Base-by-base conservation (phyloP, 2,113 vertebrate genomes). In the Okapia johnstoni region DNA sequence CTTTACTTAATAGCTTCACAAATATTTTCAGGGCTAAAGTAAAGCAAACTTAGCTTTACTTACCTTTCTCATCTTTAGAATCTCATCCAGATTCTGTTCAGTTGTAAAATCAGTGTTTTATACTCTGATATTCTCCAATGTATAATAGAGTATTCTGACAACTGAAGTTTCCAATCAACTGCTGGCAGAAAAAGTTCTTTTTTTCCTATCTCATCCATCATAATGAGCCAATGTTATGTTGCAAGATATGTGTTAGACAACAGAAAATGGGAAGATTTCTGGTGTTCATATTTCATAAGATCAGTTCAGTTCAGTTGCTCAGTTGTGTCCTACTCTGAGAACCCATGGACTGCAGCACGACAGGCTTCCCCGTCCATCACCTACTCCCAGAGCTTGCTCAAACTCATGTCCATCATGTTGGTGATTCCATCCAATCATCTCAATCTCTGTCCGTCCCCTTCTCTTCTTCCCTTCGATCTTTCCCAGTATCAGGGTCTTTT, bases 11-110 rank as follows among this genome's bases (percentile, higher is more conserved):
- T 30, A 77, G 43, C 43, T 94, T 92, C 28, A 55, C 55, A 93
- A 52, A 85, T 54, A 93, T 77, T 88, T 97, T 95, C 88, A 89
- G 80, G 33, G 13, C n/a, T 90, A 90, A 88, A 36, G 43, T 83
- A 93, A 93, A 58, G 15, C 12, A 90, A 26, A 1, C n/a, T 93
- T 84, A 85, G 87, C 16, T 28, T 90, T 85, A 54, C 8, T 83
- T 92, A 86, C 66, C 28, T 36, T 90, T 88, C 26, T 95, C 21
- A 28, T 73, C 70, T 86, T 95, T 81, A 66, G 33, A 73, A 86
- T 83, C n/a, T 33, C 54, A 95, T 88, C 25, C 36, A 87, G 57
- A 93, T 88, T 96, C 26, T 87, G 28, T 43, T 58, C 21, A 92
- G 50, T 40, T n/a, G 23, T 70, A 57, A 97, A 94, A 66, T 87